These are phyloP conservation scores for Carapus acus DNA, from an alignment of 2,797 vertebrate species.

Conservation along the genomic window DNA sequence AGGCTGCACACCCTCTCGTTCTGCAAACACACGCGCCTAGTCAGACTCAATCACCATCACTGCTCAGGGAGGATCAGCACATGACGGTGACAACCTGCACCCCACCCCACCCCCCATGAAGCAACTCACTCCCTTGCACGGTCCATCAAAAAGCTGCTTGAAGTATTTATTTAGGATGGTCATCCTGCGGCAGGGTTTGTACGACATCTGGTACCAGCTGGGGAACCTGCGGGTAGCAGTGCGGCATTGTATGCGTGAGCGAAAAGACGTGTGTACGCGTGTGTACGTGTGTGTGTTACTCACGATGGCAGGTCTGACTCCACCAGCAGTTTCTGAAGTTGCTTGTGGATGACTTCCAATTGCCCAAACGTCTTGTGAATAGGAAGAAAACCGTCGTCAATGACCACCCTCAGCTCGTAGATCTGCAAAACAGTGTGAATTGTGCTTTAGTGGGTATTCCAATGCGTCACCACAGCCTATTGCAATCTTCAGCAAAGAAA, in stretches of 20 bases:
- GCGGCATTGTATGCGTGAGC: not conserved
- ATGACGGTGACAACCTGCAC: too few species aligned
- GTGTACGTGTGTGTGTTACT: conserved; percentile 59
- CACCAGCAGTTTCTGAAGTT: conserved; percentile 78
- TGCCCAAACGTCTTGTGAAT: conserved; percentile 75
- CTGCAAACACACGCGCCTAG: too few species aligned
- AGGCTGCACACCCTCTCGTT: conserved; percentile 78
- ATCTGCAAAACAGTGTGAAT: too few species aligned
- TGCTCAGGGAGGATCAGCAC: not conserved
- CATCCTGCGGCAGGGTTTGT: conserved; percentile 67
- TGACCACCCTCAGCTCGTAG: conserved; percentile 74
- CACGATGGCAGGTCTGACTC: conserved; percentile 76
- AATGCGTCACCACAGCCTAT: too few species aligned
- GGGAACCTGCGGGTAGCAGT: conserved; percentile 73
- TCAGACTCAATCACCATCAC: too few species aligned
- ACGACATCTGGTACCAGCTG: conserved; percentile 71
- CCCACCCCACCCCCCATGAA: too few species aligned
- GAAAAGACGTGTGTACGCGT: too few species aligned
- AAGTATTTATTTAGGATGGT: conserved; percentile 78
- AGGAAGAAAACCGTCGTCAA: conserved; percentile 65
- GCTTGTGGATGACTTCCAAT: conserved; percentile 78
- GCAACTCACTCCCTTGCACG: conserved; percentile 68
- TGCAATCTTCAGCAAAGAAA: too few species aligned
- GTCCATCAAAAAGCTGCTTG: conserved; percentile 76
- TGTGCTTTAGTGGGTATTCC: too few species aligned